Evolutionary conservation across 1,140 invertebrate species (phyloP).

Genomic region (Aethina tumida): DNA sequence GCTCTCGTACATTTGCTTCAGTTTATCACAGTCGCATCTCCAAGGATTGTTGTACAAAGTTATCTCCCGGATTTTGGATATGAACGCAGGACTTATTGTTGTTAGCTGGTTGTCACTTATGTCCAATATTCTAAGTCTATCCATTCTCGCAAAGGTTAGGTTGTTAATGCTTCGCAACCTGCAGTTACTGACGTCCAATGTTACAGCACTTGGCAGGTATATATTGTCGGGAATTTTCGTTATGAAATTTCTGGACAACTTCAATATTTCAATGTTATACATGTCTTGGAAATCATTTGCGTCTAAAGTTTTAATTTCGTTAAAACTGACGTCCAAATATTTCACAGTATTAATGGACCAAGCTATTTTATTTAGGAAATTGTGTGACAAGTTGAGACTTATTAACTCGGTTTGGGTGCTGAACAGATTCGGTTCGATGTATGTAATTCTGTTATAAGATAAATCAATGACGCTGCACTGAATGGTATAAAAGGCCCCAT

Average conservation of each 20-base stretch:
- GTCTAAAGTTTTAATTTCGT: constrained; percentile 46
- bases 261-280: constrained; percentile 41
- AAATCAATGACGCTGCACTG: constrained; percentile 15
- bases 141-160: constrained; percentile 44
- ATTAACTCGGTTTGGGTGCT: constrained; percentile 43
- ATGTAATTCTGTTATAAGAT: constrained; percentile 53
- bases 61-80: constrained; percentile 41
- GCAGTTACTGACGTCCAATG: constrained; percentile 48
- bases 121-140: constrained; percentile 44
- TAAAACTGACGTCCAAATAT: constrained; percentile 46
- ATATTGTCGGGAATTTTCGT: constrained; percentile 44
- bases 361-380: constrained; percentile 51
- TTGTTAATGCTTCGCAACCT: constrained; percentile 41
- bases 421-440: constrained; percentile 43
- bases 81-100: constrained; percentile 47
- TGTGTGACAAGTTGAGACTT: constrained; percentile 50
- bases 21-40: constrained; percentile 54
- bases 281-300: constrained; percentile 42
- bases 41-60: constrained; percentile 60
- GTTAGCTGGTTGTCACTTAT: constrained; percentile 57
- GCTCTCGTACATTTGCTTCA: constrained; percentile 49
- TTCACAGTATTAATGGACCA: constrained; percentile 43
- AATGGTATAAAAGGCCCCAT: neutral
- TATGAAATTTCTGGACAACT: constrained; percentile 49
- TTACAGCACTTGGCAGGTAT: constrained; percentile 42